Conservation (phyloP, 2,888 invertebrate genomes). For the Heliconius ethilla region DNA sequence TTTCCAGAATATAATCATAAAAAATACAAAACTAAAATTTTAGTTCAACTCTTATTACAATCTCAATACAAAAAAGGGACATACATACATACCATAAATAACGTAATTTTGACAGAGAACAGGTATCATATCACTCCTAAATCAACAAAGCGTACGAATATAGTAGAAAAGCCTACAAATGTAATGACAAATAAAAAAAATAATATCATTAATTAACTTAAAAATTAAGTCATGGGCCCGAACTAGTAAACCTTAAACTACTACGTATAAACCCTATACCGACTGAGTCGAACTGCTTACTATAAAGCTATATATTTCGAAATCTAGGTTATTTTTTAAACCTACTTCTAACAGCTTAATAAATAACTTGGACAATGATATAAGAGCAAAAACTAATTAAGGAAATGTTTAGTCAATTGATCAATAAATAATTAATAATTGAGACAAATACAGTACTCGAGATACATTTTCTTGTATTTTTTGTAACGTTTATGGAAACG, state of each 20-base stretch:
- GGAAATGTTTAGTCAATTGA: background rate
- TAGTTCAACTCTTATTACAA: background rate
- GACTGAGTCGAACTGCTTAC: slow-evolving; percentile 65
- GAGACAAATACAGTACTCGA: slow-evolving; percentile 5
- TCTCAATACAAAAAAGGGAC: background rate
- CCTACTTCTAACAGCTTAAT: slow-evolving; percentile 50
- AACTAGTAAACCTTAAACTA: slow-evolving; percentile 74
- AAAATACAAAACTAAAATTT: background rate
- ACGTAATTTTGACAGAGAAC: slow-evolving; percentile 49
- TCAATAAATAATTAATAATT: background rate
- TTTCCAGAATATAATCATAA: background rate
- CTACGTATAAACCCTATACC: slow-evolving; percentile 68
- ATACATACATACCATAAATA: slow-evolving; percentile 25
- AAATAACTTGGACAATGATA: background rate
- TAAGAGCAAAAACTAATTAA: background rate
- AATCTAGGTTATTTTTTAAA: slow-evolving; percentile 56
- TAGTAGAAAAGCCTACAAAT: slow-evolving; percentile 53
- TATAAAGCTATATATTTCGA: slow-evolving; percentile 76
- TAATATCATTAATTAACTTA: slow-evolving; percentile 67
- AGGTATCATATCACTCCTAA: slow-evolving; percentile 30
- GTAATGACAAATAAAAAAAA: slow-evolving; percentile 47
- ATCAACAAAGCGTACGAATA: slow-evolving; percentile 51
- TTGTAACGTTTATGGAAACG: background rate
- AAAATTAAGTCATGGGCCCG: slow-evolving; percentile 80
- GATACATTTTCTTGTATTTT: background rate